A percentile compares a stretch with the other conserved stretches of the same genome.
Conservation (phyloP, 2,888 invertebrate genomes). For the Tiphia femorata region DNA sequence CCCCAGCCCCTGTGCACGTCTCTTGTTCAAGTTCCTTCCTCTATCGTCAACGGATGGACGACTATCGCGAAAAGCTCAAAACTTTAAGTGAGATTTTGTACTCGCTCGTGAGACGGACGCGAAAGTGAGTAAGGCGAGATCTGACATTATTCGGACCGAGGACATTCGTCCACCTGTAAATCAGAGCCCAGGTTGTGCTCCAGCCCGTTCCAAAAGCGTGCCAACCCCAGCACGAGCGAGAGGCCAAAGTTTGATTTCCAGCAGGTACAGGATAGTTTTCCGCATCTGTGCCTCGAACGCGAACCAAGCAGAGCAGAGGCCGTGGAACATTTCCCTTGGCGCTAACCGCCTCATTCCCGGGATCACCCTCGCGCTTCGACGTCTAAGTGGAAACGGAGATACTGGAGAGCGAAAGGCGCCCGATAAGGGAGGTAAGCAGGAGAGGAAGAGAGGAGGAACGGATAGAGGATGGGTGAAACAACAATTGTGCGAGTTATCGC, state of each 20-base stretch:
- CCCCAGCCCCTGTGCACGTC: not conserved
- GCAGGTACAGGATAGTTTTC: constrained; percentile 48
- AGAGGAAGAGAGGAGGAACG: not conserved
- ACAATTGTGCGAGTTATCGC: constrained; percentile 54
- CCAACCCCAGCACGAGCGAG: too few relatives aligned
- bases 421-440: not conserved
- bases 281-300: constrained; percentile 53
- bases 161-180: too few relatives aligned
- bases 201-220: too few relatives aligned
- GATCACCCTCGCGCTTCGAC: not conserved
- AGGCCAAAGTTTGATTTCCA: too few relatives aligned
- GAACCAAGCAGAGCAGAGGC: constrained; percentile 32
- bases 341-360: constrained; percentile 26
- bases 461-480: constrained; percentile 45
- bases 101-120: too few relatives aligned
- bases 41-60: too few relatives aligned
- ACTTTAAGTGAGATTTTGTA: too few relatives aligned
- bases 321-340: constrained; percentile 24
- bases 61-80: too few relatives aligned
- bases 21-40: too few relatives aligned
- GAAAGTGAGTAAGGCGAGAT: too few relatives aligned
- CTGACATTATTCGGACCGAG: too few relatives aligned
- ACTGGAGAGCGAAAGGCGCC: constrained; percentile 6
- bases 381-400: constrained; percentile 1
- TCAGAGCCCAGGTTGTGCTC: too few relatives aligned